Conservation (phyloP, 2,888 invertebrate genomes). For the Polymixis lichenea region DNA sequence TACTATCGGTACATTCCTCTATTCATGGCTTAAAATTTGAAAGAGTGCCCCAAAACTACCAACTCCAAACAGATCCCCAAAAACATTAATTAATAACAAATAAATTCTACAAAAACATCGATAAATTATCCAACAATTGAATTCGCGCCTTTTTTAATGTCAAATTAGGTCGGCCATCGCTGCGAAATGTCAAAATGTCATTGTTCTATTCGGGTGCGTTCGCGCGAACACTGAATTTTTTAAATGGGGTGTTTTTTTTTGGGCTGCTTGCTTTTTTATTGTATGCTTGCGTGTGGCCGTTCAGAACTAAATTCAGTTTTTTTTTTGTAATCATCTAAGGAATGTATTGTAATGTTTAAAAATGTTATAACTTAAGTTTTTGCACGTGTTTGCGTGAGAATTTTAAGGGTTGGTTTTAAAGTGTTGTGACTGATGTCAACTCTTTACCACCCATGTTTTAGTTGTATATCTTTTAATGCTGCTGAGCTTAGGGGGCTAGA, state of each 20-base stretch:
- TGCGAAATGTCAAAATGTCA: constrained; percentile 79
- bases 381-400: constrained; percentile 67
- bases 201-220: constrained; percentile 81
- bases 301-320: constrained; percentile 48
- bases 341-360: constrained; percentile 60
- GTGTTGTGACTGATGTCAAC: constrained; percentile 38
- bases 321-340: constrained; percentile 61
- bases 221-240: constrained; percentile 81
- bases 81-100: constrained; percentile 83
- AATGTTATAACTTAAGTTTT: constrained; percentile 65
- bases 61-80: constrained; percentile 46
- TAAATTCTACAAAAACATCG: constrained; percentile 84
- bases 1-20: no score
- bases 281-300: constrained; percentile 65
- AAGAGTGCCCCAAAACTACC: neutral
- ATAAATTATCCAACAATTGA: constrained; percentile 89
- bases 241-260: constrained; percentile 80
- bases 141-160: constrained; percentile 88
- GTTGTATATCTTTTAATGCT: neutral
- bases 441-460: constrained; percentile 48
- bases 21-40: neutral
- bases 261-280: constrained; percentile 59
- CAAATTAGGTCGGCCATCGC: constrained; percentile 88
- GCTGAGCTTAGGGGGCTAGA: neutral
- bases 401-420: constrained; percentile 30